These are phyloP conservation scores for Heteromurus nitidus DNA, from an alignment of 2,888 invertebrate genomes.

Conservation along the genomic window DNA sequence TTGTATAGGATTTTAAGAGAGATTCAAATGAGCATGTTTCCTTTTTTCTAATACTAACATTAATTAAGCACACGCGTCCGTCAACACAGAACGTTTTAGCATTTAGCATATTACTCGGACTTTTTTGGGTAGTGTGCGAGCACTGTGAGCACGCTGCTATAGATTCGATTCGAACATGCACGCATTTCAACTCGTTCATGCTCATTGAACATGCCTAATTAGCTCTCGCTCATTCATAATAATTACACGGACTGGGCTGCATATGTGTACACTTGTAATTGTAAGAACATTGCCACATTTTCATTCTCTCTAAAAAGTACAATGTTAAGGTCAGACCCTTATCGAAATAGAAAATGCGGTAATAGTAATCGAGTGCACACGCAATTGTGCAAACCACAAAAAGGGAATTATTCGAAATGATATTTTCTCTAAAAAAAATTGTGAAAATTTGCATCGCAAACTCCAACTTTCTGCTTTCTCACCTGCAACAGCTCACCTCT, in stretches of 20 bases:
- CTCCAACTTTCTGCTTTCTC: background rate
- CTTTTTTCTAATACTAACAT: background rate
- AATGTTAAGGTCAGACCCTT: too few species aligned
- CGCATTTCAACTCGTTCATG: slow-evolving; percentile 17
- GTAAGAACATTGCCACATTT: too few species aligned
- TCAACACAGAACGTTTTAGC: slow-evolving; percentile 12
- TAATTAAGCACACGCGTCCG: slow-evolving; percentile 19
- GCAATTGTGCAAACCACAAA: too few species aligned
- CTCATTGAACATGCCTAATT: slow-evolving; percentile 32
- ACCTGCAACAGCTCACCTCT: slow-evolving; percentile 22
- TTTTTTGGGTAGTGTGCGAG: too few species aligned
- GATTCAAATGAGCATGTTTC: background rate
- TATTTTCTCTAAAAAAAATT: too few species aligned
- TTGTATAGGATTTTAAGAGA: background rate
- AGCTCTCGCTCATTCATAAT: slow-evolving; percentile 28
- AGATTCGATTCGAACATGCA: background rate
- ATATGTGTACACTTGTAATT: background rate
- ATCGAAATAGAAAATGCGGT: too few species aligned
- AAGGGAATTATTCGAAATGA: too few species aligned
- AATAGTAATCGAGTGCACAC: too few species aligned
- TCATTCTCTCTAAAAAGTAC: background rate
- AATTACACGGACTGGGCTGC: slow-evolving; percentile 3
- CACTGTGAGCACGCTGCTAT: background rate
- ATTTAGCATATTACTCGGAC: too few species aligned
- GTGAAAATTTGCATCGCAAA: background rate